Percentiles rank a stretch among this genome's conserved stretches.
Evolutionary conservation across 2,797 vertebrate species (phyloP).

Genomic region (Pachyuromys duprasi): DNA sequence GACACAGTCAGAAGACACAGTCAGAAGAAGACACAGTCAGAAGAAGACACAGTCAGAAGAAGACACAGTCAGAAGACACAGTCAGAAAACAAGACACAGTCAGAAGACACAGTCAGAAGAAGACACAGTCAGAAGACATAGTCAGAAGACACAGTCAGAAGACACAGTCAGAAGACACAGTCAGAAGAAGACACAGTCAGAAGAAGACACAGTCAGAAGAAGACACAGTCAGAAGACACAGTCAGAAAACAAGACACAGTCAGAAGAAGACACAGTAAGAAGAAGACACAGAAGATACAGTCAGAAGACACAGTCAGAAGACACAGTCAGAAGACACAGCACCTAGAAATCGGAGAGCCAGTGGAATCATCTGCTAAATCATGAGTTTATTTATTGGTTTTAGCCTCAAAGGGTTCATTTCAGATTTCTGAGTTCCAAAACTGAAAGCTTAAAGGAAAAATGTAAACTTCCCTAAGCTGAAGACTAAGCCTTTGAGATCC

Average conservation of each 20-base stretch:
- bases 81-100: accelerated
- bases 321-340: neutral
- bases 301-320: neutral
- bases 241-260: accelerated
- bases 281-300: too few relatives aligned
- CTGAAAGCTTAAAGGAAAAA: neutral
- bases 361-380: neutral
- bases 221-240: neutral
- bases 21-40: neutral
- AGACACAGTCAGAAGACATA: neutral
- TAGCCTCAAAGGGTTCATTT: neutral
- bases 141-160: neutral
- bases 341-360: neutral
- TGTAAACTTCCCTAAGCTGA: neutral
- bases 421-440: neutral
- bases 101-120: neutral
- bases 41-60: neutral
- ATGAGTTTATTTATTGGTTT: neutral
- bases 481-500: neutral
- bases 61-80: neutral
- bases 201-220: neutral
- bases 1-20: accelerated
- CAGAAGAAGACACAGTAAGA: neutral
- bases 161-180: accelerated
- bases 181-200: neutral